phyloP scores from a whole-genome alignment of 2,888 invertebrate genomes.

The Brachycybe producta region DNA sequence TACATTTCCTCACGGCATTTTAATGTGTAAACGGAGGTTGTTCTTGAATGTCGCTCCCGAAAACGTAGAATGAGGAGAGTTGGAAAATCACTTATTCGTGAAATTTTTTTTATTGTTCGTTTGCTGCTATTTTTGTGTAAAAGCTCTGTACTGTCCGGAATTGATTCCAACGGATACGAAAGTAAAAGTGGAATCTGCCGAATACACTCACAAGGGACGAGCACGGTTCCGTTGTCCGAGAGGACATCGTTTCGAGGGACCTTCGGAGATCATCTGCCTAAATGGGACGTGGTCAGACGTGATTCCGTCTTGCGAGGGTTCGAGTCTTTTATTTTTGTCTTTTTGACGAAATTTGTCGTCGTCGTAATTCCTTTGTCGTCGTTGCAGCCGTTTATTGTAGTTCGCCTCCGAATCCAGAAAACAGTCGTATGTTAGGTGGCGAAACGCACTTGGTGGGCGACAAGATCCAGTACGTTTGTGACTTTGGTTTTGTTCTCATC shows the following conservation, averaged over 20 bases:
- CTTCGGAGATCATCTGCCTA: conserved; percentile 63
- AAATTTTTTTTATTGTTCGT: neutral
- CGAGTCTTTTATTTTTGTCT: neutral
- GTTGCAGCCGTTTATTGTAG: conserved; percentile 67
- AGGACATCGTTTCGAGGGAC: conserved; percentile 64
- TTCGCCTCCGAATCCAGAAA: conserved; percentile 55
- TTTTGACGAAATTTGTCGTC: neutral
- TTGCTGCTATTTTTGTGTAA: conserved; percentile 7
- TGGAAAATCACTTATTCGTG: neutral
- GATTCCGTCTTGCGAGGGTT: conserved; percentile 49
- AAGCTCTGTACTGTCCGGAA: conserved; percentile 52
- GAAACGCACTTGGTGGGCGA: conserved; percentile 59
- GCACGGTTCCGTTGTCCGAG: conserved; percentile 71
- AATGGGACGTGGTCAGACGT: conserved; percentile 67
- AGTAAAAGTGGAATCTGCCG: conserved; percentile 60
- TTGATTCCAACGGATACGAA: conserved; percentile 54
- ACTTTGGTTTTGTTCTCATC: conserved; percentile 49
- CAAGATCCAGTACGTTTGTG: conserved; percentile 62
- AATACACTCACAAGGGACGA: conserved; percentile 65
- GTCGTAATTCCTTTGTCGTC: neutral
- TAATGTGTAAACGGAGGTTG: neutral
- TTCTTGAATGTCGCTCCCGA: too few relatives aligned
- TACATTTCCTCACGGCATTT: too few relatives aligned
- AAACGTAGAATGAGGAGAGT: neutral
- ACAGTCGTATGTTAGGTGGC: conserved; percentile 50